Evolutionary conservation across 1,140 invertebrate genomes (phyloP).

Genomic region (Lepidostoma basale): DNA sequence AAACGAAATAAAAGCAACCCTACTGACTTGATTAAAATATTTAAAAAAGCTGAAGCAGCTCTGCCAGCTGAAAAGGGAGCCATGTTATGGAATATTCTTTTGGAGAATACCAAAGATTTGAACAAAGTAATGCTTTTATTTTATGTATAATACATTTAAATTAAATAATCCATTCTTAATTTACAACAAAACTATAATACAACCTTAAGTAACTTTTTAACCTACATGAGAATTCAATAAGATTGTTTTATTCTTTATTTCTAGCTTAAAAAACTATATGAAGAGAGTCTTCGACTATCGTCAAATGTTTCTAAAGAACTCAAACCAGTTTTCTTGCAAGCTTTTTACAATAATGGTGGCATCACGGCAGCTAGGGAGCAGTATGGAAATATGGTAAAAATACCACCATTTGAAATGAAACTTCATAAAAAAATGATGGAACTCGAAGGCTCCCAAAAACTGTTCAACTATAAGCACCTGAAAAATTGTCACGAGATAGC

Average conservation of each 20-base stretch:
- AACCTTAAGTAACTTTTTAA: background rate
- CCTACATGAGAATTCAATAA: background rate
- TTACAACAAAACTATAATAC: background rate
- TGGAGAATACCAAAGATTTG: slow-evolving; percentile 57
- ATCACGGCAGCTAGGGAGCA: slow-evolving; percentile 54
- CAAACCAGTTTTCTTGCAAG: slow-evolving; percentile 60
- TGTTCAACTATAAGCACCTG: slow-evolving; percentile 50
- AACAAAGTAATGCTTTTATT: slow-evolving; percentile 51
- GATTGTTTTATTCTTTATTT: slow-evolving; percentile 15
- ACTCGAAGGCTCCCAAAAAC: slow-evolving; percentile 58
- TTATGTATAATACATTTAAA: no score
- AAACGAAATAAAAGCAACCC: slow-evolving; percentile 45
- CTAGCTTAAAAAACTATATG: slow-evolving; percentile 56
- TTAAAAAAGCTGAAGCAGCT: slow-evolving; percentile 52
- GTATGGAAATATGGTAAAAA: slow-evolving; percentile 53
- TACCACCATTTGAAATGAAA: slow-evolving; percentile 56
- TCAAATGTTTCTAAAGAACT: slow-evolving; percentile 52
- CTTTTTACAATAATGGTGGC: slow-evolving; percentile 50
- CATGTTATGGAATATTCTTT: slow-evolving; percentile 31
- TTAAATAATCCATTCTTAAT: no score
- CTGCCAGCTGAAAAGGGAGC: slow-evolving; percentile 47
- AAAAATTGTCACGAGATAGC: slow-evolving; percentile 57
- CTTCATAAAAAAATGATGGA: slow-evolving; percentile 62
- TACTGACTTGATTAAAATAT: slow-evolving; percentile 48
- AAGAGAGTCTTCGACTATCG: slow-evolving; percentile 53